Conservation (phyloP, 2,113 vertebrate genomes). For the Lamprologus callipterus region DNA sequence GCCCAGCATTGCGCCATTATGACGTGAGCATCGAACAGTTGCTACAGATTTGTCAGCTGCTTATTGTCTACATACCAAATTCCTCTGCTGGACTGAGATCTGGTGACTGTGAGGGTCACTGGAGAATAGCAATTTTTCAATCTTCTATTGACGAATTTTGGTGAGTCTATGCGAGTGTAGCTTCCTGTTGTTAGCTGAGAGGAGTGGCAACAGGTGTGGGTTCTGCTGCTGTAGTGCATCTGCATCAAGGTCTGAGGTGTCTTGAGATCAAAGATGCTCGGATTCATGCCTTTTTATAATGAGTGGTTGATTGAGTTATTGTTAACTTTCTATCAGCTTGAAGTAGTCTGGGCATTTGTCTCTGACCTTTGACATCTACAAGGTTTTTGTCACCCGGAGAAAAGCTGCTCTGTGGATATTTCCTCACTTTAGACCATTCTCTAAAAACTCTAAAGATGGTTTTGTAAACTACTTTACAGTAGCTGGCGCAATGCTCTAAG, state of each 20-base stretch:
- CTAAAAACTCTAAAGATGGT: neutral
- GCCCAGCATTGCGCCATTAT: neutral
- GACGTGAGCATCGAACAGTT: neutral
- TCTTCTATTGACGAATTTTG: neutral
- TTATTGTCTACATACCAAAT: neutral
- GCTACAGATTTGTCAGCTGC: neutral
- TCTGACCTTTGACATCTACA: neutral
- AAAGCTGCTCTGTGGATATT: neutral
- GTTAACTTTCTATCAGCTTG: neutral
- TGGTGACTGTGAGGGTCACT: neutral
- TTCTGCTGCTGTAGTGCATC: neutral
- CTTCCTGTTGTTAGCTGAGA: neutral
- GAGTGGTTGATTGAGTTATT: neutral
- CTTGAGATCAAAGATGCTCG: neutral
- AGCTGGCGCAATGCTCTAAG: neutral
- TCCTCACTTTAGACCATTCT: neutral
- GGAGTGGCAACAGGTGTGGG: neutral
- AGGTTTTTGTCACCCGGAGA: neutral
- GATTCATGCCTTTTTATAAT: neutral
- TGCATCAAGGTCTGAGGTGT: neutral
- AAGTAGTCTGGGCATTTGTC: neutral
- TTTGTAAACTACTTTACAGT: neutral
- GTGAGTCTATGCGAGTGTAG: neutral
- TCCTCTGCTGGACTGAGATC: neutral
- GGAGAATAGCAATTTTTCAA: neutral